A percentile compares a stretch with the other conserved stretches of the same genome.
Evolutionary conservation across 2,888 invertebrate genomes (phyloP).

Genomic region (Slavum lentiscoides): DNA sequence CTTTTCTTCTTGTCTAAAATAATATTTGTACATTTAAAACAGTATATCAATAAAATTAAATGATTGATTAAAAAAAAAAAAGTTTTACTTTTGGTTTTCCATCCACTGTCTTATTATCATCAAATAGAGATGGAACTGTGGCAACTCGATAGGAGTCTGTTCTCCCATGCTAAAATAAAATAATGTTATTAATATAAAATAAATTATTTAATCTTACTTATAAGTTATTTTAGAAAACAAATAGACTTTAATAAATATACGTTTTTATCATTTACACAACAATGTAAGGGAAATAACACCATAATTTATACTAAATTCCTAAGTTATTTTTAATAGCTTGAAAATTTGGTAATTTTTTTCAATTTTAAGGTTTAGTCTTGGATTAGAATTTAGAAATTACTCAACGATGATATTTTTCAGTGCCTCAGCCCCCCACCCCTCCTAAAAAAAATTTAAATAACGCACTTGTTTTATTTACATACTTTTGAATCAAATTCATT

Average conservation of each 20-base stretch:
- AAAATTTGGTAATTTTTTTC: too few species aligned
- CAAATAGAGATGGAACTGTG: constrained; percentile 86
- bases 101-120: constrained; percentile 94
- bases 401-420: too few species aligned
- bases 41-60: background rate
- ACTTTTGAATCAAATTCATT: background rate
- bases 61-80: background rate
- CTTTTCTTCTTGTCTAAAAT: constrained; percentile 76
- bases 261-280: too few species aligned
- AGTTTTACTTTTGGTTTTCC: constrained; percentile 84
- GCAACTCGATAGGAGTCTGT: constrained; percentile 97
- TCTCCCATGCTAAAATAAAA: constrained; percentile 75
- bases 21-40: constrained; percentile 38
- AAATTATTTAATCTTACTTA: background rate
- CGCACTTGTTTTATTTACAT: background rate
- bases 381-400: too few species aligned
- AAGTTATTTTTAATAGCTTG: too few species aligned
- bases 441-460: too few species aligned
- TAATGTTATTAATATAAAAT: background rate
- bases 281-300: too few species aligned
- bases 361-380: too few species aligned
- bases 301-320: too few species aligned
- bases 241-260: background rate
- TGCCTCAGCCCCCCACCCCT: too few species aligned
- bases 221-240: background rate